Evolutionary conservation across 2,797 vertebrate species (phyloP).

Genomic region (Molossus molossus): DNA sequence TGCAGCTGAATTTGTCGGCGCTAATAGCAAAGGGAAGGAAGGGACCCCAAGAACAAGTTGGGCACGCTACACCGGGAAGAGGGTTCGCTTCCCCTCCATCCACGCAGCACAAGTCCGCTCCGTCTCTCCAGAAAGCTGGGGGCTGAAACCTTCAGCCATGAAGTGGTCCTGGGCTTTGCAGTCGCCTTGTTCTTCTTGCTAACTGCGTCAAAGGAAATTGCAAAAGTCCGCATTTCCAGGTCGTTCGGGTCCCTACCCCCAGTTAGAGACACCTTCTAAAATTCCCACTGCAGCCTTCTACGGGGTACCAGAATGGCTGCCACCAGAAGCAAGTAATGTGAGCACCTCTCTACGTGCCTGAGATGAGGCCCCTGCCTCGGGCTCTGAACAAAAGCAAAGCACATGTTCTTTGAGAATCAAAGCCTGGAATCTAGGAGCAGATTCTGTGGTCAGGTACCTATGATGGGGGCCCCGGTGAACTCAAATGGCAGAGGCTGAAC

Average conservation of each 20-base stretch:
- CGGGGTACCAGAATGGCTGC: not conserved
- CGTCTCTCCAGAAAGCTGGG: accelerated
- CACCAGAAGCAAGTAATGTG: accelerated
- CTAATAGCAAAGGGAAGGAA: not conserved
- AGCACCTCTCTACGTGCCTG: accelerated
- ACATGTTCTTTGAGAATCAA: accelerated
- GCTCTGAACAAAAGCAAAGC: not conserved
- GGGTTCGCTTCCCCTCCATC: not conserved
- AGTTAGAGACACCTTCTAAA: not conserved
- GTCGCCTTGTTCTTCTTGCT: not conserved
- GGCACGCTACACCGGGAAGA: accelerated
- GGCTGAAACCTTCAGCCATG: not conserved
- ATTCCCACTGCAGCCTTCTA: accelerated
- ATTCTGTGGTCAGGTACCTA: not conserved
- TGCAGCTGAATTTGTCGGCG: not conserved
- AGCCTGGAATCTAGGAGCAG: not conserved
- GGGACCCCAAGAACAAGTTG: accelerated
- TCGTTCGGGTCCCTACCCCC: not conserved
- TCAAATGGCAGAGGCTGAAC: accelerated
- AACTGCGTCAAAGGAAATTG: not conserved
- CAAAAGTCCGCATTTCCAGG: not conserved
- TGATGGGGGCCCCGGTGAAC: accelerated
- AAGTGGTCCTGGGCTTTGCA: not conserved
- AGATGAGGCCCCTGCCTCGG: accelerated
- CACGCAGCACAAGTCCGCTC: not conserved